Base-by-base conservation (phyloP, 2,113 vertebrate genomes). In the Ophthalmotilapia sp. region DNA sequence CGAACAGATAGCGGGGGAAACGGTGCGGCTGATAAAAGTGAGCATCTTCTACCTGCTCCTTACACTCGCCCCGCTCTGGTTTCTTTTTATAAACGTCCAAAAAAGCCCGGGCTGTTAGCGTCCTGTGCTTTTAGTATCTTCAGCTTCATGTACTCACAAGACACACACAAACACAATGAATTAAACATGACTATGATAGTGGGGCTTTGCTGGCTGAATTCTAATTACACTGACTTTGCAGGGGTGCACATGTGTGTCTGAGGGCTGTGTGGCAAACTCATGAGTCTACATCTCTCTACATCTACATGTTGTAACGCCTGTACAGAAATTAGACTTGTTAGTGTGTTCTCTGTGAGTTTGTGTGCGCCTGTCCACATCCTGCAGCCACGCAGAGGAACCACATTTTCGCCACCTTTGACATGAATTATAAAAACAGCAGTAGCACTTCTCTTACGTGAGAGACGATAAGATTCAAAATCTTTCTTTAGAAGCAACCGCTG, bases 101-200 rank as follows among this genome's bases (percentile, higher is more conserved):
- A 90, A 90, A 88, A 77, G 40, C 49, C 51, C n/a, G 21, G 7
- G 79, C 54, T 83, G 26, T 56, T 81, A 56, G 68, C 77, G 1
- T 89, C 85, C 62, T 85, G 84, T 23, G 83, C 88, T 90, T 79
- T 88, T 36, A 77, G 70, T 54, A 79, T 84, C 62, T 79, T 86
- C 83, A 85, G 68, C 33, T 80, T 60, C 84, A 29, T 82, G 60
- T 89, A 80, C 86, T 88, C 84, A 56, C 62, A 81, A 90, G 40
- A 73, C 40, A 29, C 40, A 91, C 83, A 81, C 73, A 89, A 88
- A 90, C 87, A 88, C 85, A 73, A 86, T 96, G 93, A 96, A 96
- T 96, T 96, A 96, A 96, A 96, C 94, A 97, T 96, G 96, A 93
- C 94, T 62, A 86, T 90, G 91, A 95, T 91, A 92, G 94, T 89